Evolutionary conservation across 2,113 vertebrate species (phyloP).

Genomic region (Bubalus kerabau): DNA sequence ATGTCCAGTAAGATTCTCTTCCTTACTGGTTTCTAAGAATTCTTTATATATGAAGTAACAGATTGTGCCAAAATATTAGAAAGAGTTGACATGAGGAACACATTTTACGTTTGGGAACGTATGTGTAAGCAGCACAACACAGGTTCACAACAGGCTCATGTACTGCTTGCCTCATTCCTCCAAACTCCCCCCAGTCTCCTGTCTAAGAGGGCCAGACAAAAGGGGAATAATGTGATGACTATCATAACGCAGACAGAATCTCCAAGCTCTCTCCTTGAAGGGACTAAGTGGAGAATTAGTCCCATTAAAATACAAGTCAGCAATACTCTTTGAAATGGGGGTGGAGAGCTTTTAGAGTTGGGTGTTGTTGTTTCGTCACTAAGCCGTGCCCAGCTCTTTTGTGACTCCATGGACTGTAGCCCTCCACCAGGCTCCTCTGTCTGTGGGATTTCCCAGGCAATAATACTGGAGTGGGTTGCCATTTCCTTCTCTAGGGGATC

Average conservation of each 20-base stretch:
- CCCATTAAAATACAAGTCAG: background rate
- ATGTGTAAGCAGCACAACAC: background rate
- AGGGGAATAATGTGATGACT: background rate
- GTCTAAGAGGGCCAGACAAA: background rate
- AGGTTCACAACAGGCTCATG: background rate
- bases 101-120: background rate
- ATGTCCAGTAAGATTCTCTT: background rate
- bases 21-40: background rate
- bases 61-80: background rate
- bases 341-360: background rate
- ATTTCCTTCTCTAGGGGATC: background rate
- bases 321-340: background rate
- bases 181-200: background rate
- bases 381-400: background rate
- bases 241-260: background rate
- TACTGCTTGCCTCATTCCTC: background rate
- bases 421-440: background rate
- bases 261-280: background rate
- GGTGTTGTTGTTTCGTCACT: background rate
- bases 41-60: background rate
- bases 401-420: background rate
- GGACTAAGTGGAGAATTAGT: background rate
- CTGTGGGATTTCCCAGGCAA: background rate
- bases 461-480: background rate
- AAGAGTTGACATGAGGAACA: background rate